These are phyloP conservation scores for Papilio xuthus DNA, from an alignment of 1,140 invertebrate genomes.

Conservation along the genomic window DNA sequence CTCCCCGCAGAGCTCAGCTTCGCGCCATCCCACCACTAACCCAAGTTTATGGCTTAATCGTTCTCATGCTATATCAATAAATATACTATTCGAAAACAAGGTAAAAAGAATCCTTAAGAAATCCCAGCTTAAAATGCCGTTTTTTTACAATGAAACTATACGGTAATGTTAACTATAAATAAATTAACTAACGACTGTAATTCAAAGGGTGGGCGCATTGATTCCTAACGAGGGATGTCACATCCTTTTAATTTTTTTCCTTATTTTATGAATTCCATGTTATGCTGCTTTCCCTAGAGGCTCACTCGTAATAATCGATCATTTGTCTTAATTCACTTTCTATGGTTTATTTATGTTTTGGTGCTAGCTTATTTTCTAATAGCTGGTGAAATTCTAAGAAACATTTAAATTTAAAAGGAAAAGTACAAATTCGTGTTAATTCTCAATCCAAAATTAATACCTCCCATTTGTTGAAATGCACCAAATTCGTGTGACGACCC, in stretches of 20 bases:
- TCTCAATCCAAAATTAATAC: constrained; percentile 70
- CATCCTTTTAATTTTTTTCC: background rate
- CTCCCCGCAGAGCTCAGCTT: constrained; percentile 70
- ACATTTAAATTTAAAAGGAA: background rate
- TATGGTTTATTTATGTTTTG: background rate
- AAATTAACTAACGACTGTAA: background rate
- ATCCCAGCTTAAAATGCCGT: background rate
- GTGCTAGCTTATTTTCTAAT: background rate
- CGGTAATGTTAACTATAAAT: background rate
- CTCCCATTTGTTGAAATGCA: constrained; percentile 66
- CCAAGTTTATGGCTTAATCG: constrained; percentile 78
- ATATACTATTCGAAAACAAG: constrained; percentile 69
- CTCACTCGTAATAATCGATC: background rate
- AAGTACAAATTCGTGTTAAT: constrained; percentile 55
- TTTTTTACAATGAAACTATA: constrained; percentile 13
- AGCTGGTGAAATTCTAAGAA: background rate
- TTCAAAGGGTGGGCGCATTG: background rate
- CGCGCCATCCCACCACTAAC: constrained; percentile 57
- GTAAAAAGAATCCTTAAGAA: constrained; percentile 50
- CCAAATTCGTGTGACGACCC: constrained; percentile 70
- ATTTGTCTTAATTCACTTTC: background rate
- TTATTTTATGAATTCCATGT: background rate
- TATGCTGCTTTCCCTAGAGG: too few species aligned
- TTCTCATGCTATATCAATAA: constrained; percentile 74
- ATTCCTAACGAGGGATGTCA: background rate